Evolutionary conservation across 1,140 invertebrate genomes (phyloP).

Genomic region (Psix sp.): DNA sequence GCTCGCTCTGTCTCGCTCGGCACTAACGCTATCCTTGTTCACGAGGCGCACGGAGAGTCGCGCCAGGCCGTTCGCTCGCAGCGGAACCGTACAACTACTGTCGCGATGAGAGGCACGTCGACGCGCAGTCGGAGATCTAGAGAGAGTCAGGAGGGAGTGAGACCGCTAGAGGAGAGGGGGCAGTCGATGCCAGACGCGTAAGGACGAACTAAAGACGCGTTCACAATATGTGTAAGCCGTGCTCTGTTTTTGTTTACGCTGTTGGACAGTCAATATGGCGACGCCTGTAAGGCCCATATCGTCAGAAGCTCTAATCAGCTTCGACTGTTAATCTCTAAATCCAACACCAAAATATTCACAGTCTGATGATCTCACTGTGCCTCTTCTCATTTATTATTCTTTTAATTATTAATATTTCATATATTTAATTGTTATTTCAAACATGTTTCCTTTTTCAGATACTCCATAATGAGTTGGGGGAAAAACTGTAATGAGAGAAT

Average conservation of each 20-base stretch:
- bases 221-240: constrained; percentile 39
- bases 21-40: constrained; percentile 1
- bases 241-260: constrained; percentile 37
- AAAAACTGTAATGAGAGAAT: too few species aligned
- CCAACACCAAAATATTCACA: too few species aligned
- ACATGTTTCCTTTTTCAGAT: too few species aligned
- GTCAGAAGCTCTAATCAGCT: too few species aligned
- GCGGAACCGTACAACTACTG: constrained; percentile 43
- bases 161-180: neutral
- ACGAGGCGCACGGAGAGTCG: neutral
- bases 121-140: constrained; percentile 23
- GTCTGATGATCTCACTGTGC: too few species aligned
- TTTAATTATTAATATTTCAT: too few species aligned
- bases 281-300: too few species aligned
- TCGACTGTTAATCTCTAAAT: too few species aligned
- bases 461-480: too few species aligned
- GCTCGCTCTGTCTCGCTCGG: too few species aligned
- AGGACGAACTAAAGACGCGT: constrained; percentile 53
- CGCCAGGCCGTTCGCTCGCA: constrained; percentile 12
- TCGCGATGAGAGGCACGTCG: constrained; percentile 24
- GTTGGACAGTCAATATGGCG: neutral
- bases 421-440: too few species aligned
- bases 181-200: constrained; percentile 40
- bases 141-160: neutral
- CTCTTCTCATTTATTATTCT: too few species aligned